phyloP scores from a whole-genome alignment of 1,140 invertebrate genomes.

The Drosophila orosa region DNA sequence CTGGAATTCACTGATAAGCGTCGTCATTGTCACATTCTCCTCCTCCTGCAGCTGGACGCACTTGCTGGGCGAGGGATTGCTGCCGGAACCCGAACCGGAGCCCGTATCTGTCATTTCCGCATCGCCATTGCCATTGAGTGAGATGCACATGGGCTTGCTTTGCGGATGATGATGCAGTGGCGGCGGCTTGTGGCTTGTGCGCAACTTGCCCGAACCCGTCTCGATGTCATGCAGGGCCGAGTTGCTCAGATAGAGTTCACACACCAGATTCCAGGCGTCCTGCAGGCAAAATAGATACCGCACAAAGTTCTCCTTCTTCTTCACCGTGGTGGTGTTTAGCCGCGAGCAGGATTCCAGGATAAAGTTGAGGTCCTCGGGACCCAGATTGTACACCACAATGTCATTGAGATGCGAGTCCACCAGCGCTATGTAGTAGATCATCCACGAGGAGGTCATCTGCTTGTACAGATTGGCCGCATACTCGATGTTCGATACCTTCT shows the following conservation, averaged over 20 bases:
- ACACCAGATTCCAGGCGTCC: constrained; percentile 86
- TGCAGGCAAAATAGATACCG: constrained; percentile 86
- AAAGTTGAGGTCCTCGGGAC: constrained; percentile 87
- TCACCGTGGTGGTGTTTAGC: constrained; percentile 85
- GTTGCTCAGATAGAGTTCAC: constrained; percentile 85
- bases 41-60: constrained; percentile 72
- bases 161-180: constrained; percentile 26
- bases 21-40: constrained; percentile 84
- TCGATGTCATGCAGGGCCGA: constrained; percentile 85
- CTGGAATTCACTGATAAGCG: constrained; percentile 85
- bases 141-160: constrained; percentile 67
- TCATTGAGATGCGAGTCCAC: constrained; percentile 91
- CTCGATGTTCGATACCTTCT: constrained; percentile 95
- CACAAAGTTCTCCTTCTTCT: constrained; percentile 86
- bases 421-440: constrained; percentile 93
- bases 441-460: constrained; percentile 95
- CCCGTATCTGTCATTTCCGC: constrained; percentile 32
- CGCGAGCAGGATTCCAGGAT: constrained; percentile 86
- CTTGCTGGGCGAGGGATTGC: constrained; percentile 72
- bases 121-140: constrained; percentile 63
- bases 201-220: constrained; percentile 71
- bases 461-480: constrained; percentile 96
- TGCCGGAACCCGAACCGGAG: constrained; percentile 35
- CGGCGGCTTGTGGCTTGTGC: constrained; percentile 36
- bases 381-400: constrained; percentile 86